Evolutionary conservation across 2,888 invertebrate genomes (phyloP).

Genomic region (Operophtera brumata): DNA sequence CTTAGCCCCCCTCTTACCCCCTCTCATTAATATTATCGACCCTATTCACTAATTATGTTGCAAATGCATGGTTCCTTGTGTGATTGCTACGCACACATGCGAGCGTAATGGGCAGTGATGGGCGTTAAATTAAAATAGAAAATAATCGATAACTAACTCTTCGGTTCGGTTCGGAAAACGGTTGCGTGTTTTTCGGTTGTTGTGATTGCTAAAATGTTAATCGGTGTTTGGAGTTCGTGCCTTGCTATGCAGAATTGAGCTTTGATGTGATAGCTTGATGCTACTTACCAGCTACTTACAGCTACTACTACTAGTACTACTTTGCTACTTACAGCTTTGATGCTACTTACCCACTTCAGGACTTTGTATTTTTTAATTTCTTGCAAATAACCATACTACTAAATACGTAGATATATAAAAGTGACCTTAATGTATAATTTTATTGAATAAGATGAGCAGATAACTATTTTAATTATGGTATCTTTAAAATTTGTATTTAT

Average conservation of each 20-base stretch:
- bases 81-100: slow-evolving; percentile 38
- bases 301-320: no score
- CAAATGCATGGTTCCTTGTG: slow-evolving; percentile 65
- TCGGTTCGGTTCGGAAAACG: slow-evolving; percentile 54
- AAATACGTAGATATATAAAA: no score
- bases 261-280: no score
- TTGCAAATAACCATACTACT: no score
- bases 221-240: slow-evolving; percentile 57
- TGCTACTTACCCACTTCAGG: no score
- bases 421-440: no score
- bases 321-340: no score
- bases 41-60: slow-evolving; percentile 80
- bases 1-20: slow-evolving; percentile 63
- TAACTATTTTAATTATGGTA: no score
- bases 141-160: slow-evolving; percentile 61
- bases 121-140: slow-evolving; percentile 66
- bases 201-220: slow-evolving; percentile 74
- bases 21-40: slow-evolving; percentile 80
- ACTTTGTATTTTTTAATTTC: no score
- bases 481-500: no score
- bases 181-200: slow-evolving; percentile 65
- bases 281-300: no score
- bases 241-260: not conserved
- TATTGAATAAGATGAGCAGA: no score
- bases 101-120: slow-evolving; percentile 59